phyloP scores from a whole-genome alignment of 2,888 invertebrate genomes.

The Pristionchus exspectatus region DNA sequence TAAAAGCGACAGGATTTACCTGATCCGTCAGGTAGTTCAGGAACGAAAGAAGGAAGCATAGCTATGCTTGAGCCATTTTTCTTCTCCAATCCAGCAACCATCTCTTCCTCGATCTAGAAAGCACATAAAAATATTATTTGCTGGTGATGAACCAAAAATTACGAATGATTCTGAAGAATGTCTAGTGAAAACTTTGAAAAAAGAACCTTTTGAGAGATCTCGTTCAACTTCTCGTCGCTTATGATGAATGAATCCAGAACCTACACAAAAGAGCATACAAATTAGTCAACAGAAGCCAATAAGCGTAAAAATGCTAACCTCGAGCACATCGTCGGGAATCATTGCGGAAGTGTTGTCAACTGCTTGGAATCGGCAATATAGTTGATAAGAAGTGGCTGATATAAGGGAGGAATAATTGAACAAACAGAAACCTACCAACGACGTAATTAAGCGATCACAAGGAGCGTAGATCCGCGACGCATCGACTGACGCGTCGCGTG shows the following conservation, averaged over 20 bases:
- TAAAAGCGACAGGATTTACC: slow-evolving; percentile 62
- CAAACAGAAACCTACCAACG: slow-evolving; percentile 30
- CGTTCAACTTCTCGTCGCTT: slow-evolving; percentile 69
- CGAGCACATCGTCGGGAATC: slow-evolving; percentile 46
- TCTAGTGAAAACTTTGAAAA: not conserved
- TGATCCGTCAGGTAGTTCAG: slow-evolving; percentile 77
- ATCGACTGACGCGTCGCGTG: too few species aligned
- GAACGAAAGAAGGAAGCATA: slow-evolving; percentile 79
- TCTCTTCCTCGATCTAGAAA: slow-evolving; percentile 66
- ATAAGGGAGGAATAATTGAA: not conserved
- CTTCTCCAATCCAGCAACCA: slow-evolving; percentile 63
- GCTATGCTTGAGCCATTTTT: slow-evolving; percentile 72
- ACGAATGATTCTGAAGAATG: too few species aligned
- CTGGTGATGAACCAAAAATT: too few species aligned
- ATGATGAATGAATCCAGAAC: slow-evolving; percentile 66
- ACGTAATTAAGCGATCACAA: slow-evolving; percentile 20
- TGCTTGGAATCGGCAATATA: not conserved
- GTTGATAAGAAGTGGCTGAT: not conserved
- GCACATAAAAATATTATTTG: not conserved
- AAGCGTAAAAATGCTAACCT: not conserved
- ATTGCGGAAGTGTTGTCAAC: not conserved
- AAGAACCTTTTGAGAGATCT: slow-evolving; percentile 69
- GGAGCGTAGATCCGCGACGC: not conserved
- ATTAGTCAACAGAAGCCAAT: not conserved
- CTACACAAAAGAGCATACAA: slow-evolving; percentile 1